Evolutionary conservation across 2,113 vertebrate genomes (phyloP).

Genomic region (Camelus dromedarius): DNA sequence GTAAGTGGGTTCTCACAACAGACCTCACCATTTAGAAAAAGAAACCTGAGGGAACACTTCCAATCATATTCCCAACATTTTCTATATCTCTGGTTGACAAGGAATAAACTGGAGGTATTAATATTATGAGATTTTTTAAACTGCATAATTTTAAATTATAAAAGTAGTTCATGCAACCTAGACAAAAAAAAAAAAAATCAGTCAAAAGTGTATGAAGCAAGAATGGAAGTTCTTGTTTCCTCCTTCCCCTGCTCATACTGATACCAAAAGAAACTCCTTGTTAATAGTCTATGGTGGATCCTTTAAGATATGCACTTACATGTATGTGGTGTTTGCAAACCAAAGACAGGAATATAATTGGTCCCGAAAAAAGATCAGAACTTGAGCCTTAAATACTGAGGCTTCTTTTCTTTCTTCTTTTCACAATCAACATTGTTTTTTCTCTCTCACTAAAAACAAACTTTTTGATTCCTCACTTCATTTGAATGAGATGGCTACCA

Average conservation of each 20-base stretch:
- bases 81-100: neutral
- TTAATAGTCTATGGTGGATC: neutral
- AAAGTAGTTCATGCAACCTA: neutral
- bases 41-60: neutral
- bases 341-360: neutral
- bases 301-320: neutral
- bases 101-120: conserved; percentile 3
- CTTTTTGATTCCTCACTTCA: neutral
- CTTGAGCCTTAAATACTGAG: neutral
- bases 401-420: neutral
- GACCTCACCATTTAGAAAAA: conserved; percentile 27
- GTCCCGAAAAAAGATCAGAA: neutral
- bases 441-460: neutral
- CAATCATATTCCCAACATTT: neutral
- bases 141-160: neutral
- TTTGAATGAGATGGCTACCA: neutral
- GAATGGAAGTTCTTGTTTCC: neutral
- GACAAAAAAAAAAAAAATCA: conserved; percentile 20
- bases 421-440: neutral
- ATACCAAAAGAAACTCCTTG: neutral
- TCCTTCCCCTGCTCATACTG: neutral
- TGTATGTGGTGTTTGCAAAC: neutral
- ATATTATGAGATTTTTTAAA: neutral
- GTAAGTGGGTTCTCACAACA: neutral
- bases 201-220: conserved; percentile 25